phyloP scores from a whole-genome alignment of 1,140 invertebrate genomes.

The Bradynema listronoti region DNA sequence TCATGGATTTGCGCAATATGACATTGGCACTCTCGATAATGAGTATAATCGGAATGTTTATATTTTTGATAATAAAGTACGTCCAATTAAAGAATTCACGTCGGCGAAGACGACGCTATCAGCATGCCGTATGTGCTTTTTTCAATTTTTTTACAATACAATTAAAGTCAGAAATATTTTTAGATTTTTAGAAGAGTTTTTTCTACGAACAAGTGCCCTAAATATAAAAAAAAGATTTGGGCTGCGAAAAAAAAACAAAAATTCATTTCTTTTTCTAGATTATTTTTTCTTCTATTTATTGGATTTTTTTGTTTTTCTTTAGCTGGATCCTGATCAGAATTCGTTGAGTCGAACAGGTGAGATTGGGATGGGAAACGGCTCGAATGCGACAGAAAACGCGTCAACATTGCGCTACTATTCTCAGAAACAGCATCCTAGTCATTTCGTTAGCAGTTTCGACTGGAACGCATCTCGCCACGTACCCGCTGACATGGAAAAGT shows the following conservation, averaged over 20 bases:
- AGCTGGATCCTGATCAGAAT: conserved; percentile 11
- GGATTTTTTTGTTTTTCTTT: not conserved
- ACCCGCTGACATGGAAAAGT: conserved; percentile 5
- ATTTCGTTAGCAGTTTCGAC: not conserved
- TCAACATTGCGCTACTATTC: not conserved
- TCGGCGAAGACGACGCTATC: not conserved
- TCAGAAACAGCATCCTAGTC: not conserved
- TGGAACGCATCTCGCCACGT: conserved; percentile 1
- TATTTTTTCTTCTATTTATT: conserved; percentile 1
- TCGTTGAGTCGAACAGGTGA: conserved; percentile 5
- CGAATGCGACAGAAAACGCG: not conserved
- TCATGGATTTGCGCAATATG: conserved; percentile 44
- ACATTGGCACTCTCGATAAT: conserved; percentile 26
- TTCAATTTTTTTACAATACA: too few species aligned
- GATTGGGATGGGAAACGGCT: too few species aligned
- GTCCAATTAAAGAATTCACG: not conserved
- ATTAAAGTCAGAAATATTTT: too few species aligned
- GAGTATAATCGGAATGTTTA: conserved; percentile 1
- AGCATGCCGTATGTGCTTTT: too few species aligned
- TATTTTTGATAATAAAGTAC: conserved; percentile 7
- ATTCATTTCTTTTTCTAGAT: not conserved
- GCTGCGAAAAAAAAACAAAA: not conserved
- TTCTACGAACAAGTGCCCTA: too few species aligned
- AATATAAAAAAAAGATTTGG: not conserved
- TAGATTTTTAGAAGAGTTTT: too few species aligned